Base-by-base conservation (phyloP, 53 echinoderm and acorn worm genomes). In the Luidia sarsii region DNA sequence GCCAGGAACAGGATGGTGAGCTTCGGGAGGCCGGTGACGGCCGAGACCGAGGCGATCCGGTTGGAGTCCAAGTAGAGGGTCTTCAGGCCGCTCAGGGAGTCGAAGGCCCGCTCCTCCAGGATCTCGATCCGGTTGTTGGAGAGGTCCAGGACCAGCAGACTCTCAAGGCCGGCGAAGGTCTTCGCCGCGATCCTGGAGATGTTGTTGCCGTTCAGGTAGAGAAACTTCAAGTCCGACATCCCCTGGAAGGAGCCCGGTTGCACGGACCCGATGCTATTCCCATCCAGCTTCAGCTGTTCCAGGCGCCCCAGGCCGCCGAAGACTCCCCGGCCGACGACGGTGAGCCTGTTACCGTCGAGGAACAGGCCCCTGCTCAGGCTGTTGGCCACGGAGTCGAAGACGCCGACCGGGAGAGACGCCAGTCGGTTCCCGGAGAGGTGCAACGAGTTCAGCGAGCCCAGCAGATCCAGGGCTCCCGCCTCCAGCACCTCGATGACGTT, bases 61-160 rank as follows among this genome's bases (percentile, higher is more conserved):
- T 63, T 63, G 0, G 63, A 63, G 37, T 55, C 27, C 23, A 74
- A 39, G 15, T 57, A 24, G 19, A 74, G 43, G 5, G 28, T 0
- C 50, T 38, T 7, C 55, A 74, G 15, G 39, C 22, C 38, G n/a
- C 23, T 0, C 24, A 74, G 33, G 21, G 39, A 56, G 2, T 37
- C 0, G 57, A 74, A 74, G 10, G 74, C 74, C 1, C 25, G 39
- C 1, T 15, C 33, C 23, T 74, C 74, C 7, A 74, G 55, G 14
- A 1, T 20, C 0, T 4, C 23, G 23, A 74, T 46, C 1, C 56
- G 48, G 20, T 74, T 74, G 16, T 43, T 2, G 48, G 48, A 48
- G 13, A 79, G 45, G 31, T 41, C 33, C 13, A 79, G 54, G 7
- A 22, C 1, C 29, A 10, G 2, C 35, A 79, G 31, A 7, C 13